These are phyloP conservation scores for Drosophila hydei DNA, from an alignment of 1,140 invertebrate genomes.

Conservation along the genomic window DNA sequence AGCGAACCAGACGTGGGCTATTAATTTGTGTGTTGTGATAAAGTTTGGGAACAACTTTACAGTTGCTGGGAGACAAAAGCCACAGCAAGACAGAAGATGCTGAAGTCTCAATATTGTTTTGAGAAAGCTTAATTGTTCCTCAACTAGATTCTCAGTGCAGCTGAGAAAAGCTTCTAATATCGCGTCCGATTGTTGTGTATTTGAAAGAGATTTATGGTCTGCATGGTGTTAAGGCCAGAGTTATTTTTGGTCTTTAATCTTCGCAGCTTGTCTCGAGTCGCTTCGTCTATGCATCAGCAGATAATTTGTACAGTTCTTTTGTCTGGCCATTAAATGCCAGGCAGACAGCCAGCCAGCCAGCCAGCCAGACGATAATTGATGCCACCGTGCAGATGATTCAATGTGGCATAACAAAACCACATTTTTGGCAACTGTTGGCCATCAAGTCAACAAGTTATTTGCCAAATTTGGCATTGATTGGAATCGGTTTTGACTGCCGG, in stretches of 20 bases:
- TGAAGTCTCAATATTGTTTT: constrained; percentile 42
- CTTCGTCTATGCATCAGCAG: constrained; percentile 50
- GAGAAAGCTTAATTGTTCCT: background rate
- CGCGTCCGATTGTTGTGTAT: background rate
- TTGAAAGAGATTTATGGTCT: constrained; percentile 31
- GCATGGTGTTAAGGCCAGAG: background rate
- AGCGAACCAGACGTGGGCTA: constrained; percentile 62
- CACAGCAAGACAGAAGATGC: background rate
- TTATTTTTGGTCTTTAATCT: background rate
- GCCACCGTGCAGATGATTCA: constrained; percentile 61
- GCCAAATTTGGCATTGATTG: constrained; percentile 56
- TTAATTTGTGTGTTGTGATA: constrained; percentile 63
- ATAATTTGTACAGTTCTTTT: constrained; percentile 61
- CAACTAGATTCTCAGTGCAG: constrained; percentile 12
- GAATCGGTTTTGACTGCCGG: constrained; percentile 71
- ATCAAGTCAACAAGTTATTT: constrained; percentile 48
- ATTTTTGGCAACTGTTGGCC: constrained; percentile 47
- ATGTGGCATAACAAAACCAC: constrained; percentile 13
- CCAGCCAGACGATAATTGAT: constrained; percentile 65
- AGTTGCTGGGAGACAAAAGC: background rate
- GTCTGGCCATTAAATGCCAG: constrained; percentile 59
- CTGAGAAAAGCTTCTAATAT: constrained; percentile 20
- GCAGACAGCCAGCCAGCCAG: too few species aligned
- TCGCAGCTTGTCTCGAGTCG: background rate
- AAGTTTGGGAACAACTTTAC: constrained; percentile 31